A percentile compares a stretch with the other conserved stretches of the same genome.
These are phyloP conservation scores for Homarus gammarus DNA, from an alignment of 2,888 invertebrate genomes.

Conservation along the genomic window DNA sequence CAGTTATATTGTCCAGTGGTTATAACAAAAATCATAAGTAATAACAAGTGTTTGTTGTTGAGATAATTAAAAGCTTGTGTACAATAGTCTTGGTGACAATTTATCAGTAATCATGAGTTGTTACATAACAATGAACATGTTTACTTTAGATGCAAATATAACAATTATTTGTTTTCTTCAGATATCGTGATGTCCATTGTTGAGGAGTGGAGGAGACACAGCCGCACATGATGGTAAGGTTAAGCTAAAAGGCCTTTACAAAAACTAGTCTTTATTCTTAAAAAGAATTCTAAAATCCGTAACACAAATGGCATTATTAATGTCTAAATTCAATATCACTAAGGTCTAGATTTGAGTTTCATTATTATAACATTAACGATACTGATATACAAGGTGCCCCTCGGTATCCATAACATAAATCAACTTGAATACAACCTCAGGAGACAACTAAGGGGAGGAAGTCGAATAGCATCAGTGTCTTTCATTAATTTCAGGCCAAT, in stretches of 20 bases:
- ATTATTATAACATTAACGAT: conserved; percentile 63
- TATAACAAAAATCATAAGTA: too few relatives aligned
- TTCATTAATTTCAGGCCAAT: conserved; percentile 40
- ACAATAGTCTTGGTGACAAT: too few relatives aligned
- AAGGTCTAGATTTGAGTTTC: conserved; percentile 64
- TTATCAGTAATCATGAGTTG: too few relatives aligned
- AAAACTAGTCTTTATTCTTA: conserved; percentile 73
- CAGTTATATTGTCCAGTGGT: too few relatives aligned
- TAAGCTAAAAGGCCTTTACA: conserved; percentile 48
- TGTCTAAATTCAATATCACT: conserved; percentile 68
- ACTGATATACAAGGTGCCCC: conserved; percentile 63
- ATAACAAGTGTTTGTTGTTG: too few relatives aligned
- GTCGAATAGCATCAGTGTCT: conserved; percentile 58
- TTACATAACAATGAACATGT: too few relatives aligned
- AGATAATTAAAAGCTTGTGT: too few relatives aligned
- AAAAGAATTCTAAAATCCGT: conserved; percentile 69
- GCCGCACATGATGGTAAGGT: background rate
- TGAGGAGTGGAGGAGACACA: too few relatives aligned
- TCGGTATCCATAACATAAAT: conserved; percentile 44
- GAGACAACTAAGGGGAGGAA: conserved; percentile 27
- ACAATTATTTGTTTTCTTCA: too few relatives aligned
- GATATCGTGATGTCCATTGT: too few relatives aligned
- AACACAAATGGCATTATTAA: conserved; percentile 68
- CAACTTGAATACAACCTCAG: conserved; percentile 57
- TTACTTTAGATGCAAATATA: too few relatives aligned